Evolutionary conservation across 2,888 invertebrate genomes (phyloP).

Genomic region (Sarcophaga rosellei): DNA sequence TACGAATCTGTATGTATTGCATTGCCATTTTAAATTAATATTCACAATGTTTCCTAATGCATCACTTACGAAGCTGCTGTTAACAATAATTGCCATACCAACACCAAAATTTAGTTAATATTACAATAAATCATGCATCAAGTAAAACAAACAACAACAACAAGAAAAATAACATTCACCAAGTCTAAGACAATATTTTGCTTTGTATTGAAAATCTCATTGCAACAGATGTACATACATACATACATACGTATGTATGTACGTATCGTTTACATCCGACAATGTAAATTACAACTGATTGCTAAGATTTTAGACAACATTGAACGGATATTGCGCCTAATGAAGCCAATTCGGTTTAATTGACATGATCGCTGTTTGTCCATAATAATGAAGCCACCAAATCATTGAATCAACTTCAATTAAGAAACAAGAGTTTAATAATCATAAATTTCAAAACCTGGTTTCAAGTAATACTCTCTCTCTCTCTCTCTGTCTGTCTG

Average conservation of each 20-base stretch:
- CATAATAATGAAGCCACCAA: constrained; percentile 39
- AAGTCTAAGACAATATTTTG: not conserved
- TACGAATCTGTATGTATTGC: no score
- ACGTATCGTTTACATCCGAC: not conserved
- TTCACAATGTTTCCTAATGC: no score
- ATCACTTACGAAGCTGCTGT: no score
- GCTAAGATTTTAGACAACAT: not conserved
- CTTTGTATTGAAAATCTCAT: not conserved
- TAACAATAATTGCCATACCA: constrained; percentile 27
- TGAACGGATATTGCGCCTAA: constrained; percentile 51
- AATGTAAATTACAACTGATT: not conserved
- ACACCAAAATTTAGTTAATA: constrained; percentile 55
- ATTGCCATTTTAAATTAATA: no score
- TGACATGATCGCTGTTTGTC: constrained; percentile 10
- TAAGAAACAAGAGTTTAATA: constrained; percentile 60
- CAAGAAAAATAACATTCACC: not conserved
- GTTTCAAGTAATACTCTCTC: not conserved
- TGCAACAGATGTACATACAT: not conserved
- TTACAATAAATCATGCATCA: constrained; percentile 6
- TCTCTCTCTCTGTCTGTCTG: no score
- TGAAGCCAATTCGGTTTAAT: constrained; percentile 42
- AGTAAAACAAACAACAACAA: not conserved
- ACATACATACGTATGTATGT: not conserved
- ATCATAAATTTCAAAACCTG: constrained; percentile 50
- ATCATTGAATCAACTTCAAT: constrained; percentile 51